Evolutionary conservation across 2,113 vertebrate species (phyloP), one percentile per base, ranked within the genome.

Genomic region (Hydropotes inermis): DNA sequence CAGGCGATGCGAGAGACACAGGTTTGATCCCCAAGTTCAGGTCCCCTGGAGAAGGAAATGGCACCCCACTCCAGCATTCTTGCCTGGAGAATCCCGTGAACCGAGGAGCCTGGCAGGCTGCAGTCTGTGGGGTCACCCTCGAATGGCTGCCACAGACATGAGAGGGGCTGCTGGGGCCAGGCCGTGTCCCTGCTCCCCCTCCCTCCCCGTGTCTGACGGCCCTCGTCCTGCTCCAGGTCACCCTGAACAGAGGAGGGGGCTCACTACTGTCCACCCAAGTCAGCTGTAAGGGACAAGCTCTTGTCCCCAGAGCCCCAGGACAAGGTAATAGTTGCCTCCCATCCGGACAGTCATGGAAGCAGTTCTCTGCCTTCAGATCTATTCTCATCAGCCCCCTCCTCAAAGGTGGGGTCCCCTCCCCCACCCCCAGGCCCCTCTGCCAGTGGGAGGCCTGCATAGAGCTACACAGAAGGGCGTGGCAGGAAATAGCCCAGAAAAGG

Each of bases 401-500:
- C 45, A 25, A 61, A 64, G 60, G 13, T 15, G 84, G 92, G 95
- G 54, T 55, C 67, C 39, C 67, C 76, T 58, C 30, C 82, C 3
- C 19, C 87, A n/a, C 57, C 96, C 81, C 70, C 94, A 61, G 89
- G 55, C 87, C 45, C 52, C 45, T 36, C 52, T 21, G n/a, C 36
- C 60, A 70, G n/a, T 36, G 55, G 39, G 64, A 94, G 58, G 54
- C 86, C 58, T 19, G 27, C 45, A 23, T 0, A 88, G 45, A 54
- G 28, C 36, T 8, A 9, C 91, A 76, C 64, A 95, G 76, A n/a
- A 94, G 45, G 90, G 58, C 7, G 82, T 25, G 67, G 60, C 89
- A 76, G 95, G 95, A 97, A 98, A 58, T 1, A 7, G 89, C 96
- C 79, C 55, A 86, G 83, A 61, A 79, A 39, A 45, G 39, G 89